These are phyloP conservation scores for Drosophila triauraria DNA, from an alignment of 1,140 invertebrate species.

Conservation along the genomic window DNA sequence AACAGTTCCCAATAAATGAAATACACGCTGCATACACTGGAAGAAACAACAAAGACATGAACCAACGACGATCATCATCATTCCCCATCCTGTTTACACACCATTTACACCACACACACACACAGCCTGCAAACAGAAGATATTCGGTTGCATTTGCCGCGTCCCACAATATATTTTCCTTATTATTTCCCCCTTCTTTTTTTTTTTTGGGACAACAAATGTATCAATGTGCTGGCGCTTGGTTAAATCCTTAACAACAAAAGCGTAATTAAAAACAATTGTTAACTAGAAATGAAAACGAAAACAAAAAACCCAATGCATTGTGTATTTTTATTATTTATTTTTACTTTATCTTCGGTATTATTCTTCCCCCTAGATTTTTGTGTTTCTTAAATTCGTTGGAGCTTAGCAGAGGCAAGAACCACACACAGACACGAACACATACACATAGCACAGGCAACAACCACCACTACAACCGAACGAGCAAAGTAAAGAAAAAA, in stretches of 20 bases:
- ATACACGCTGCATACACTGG: neutral
- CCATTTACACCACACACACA: neutral
- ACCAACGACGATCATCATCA: conserved; percentile 11
- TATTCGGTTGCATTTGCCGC: conserved; percentile 13
- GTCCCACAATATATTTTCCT: conserved; percentile 16
- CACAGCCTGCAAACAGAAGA: conserved; percentile 1
- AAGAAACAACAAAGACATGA: neutral
- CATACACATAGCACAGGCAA: conserved; percentile 66
- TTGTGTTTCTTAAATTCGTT: conserved; percentile 31
- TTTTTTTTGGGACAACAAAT: conserved; percentile 18
- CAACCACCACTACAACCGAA: conserved; percentile 78
- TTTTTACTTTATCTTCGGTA: conserved; percentile 1
- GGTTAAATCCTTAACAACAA: conserved; percentile 26
- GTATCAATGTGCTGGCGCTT: conserved; percentile 37
- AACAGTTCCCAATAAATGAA: conserved; percentile 10
- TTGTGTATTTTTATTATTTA: conserved; percentile 32
- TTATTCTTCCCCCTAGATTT: neutral
- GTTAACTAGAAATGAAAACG: conserved; percentile 32
- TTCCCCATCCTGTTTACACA: conserved; percentile 9
- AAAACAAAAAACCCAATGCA: conserved; percentile 17
- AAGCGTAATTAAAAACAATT: conserved; percentile 49
- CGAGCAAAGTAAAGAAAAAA: conserved; percentile 53
- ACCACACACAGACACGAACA: conserved; percentile 26
- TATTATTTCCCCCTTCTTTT: conserved; percentile 7
- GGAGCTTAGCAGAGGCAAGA: conserved; percentile 34